Conservation (phyloP, 2,113 vertebrate species). For the Oreochromis aureus region DNA sequence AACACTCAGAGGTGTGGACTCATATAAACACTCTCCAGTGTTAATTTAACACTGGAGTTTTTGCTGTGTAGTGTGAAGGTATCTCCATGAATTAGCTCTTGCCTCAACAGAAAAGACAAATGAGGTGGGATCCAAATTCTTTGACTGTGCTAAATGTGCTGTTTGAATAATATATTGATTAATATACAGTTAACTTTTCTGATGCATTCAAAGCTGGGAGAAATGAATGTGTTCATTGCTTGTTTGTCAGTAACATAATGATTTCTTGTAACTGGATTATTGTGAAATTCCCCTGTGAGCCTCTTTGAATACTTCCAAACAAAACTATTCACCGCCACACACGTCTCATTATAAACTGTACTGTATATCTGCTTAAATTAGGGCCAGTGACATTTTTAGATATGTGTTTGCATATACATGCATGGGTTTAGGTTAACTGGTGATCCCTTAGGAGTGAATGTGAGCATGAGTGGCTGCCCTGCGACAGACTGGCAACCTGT, state of each 20-base stretch:
- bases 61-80: not conserved
- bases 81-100: not conserved
- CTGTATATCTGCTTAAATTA: not conserved
- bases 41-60: too few species aligned
- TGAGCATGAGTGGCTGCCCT: not conserved
- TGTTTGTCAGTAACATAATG: not conserved
- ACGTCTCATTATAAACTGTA: not conserved
- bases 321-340: not conserved
- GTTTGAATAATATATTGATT: not conserved
- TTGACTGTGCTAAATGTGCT: not conserved
- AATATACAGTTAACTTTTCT: not conserved
- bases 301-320: not conserved
- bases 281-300: not conserved
- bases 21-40: too few species aligned
- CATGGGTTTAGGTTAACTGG: not conserved
- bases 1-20: too few species aligned
- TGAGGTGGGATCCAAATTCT: not conserved
- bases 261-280: not conserved
- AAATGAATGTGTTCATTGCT: not conserved
- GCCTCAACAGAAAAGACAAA: not conserved
- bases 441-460: not conserved
- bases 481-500: not conserved
- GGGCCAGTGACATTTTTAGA: not conserved
- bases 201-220: not conserved
- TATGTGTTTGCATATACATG: not conserved